phyloP scores from a whole-genome alignment of 2,113 vertebrate genomes.

The Crotalus helleri region DNA sequence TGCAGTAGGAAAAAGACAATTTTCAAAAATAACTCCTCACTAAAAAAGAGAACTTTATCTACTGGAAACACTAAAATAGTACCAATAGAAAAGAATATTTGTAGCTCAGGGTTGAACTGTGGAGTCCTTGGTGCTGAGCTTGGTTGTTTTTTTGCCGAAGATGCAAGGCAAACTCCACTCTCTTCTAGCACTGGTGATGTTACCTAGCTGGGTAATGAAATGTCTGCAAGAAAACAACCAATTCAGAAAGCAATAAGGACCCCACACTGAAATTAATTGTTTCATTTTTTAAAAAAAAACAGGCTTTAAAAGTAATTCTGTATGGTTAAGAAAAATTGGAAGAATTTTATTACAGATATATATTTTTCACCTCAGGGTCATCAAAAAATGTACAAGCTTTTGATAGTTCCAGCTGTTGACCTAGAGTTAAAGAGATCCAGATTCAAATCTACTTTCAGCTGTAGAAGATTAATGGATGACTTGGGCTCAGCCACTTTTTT shows the following conservation, averaged over 20 bases:
- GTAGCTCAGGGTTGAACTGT: too few relatives aligned
- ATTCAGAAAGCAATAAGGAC: neutral
- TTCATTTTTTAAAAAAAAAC: too few relatives aligned
- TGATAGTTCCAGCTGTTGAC: neutral
- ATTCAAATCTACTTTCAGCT: neutral
- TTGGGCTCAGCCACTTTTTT: neutral
- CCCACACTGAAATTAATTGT: neutral
- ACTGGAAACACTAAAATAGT: neutral
- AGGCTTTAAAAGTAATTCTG: neutral
- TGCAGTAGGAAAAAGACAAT: neutral
- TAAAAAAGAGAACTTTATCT: neutral
- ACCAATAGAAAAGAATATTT: too few relatives aligned
- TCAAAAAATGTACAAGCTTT: neutral
- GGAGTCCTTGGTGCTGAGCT: neutral
- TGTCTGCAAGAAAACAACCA: neutral
- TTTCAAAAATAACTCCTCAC: neutral
- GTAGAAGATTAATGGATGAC: neutral
- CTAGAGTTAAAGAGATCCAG: neutral
- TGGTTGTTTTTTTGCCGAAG: neutral
- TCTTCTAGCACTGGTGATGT: neutral
- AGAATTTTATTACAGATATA: neutral
- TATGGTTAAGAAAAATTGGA: neutral
- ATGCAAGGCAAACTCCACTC: neutral
- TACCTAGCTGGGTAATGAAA: neutral
- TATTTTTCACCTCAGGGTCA: neutral